Conservation (phyloP, 2,113 vertebrate species). For the Charadrius vociferus region DNA sequence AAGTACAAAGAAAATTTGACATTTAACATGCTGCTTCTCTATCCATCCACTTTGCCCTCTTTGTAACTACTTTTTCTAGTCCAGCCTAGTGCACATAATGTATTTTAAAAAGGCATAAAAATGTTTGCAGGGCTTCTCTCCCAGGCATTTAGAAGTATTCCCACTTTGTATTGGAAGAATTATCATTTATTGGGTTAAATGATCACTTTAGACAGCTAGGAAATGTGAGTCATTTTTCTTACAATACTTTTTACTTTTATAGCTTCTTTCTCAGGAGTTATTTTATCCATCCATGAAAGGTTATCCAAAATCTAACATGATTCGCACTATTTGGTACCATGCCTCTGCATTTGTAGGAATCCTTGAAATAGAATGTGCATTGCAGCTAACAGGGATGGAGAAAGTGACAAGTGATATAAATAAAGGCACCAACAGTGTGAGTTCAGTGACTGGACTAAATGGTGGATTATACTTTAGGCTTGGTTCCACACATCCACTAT, state of each 20-base stretch:
- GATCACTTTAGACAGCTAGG: conserved; percentile 58
- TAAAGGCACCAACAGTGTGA: background rate
- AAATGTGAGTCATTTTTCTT: conserved; percentile 59
- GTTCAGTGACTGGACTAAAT: background rate
- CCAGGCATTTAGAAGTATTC: conserved; percentile 45
- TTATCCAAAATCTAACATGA: conserved; percentile 61
- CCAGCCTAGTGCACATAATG: conserved; percentile 2
- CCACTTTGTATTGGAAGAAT: conserved; percentile 59
- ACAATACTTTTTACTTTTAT: conserved; percentile 55
- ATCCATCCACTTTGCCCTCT: background rate
- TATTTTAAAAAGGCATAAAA: conserved; percentile 44
- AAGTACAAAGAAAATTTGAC: background rate
- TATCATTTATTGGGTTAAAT: conserved; percentile 60
- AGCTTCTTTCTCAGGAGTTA: conserved; percentile 64
- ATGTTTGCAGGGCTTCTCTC: conserved; percentile 34
- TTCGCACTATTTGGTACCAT: conserved; percentile 31
- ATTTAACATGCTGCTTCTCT: background rate
- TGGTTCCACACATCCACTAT: conserved; percentile 4
- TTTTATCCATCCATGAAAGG: conserved; percentile 42
- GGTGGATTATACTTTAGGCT: background rate
- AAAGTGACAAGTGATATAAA: conserved; percentile 13
- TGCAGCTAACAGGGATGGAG: background rate
- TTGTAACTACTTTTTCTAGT: conserved; percentile 26
- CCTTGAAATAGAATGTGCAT: background rate
- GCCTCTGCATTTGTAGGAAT: background rate